These are phyloP conservation scores for Muscicapa adusta DNA, from an alignment of 2,113 vertebrate species.

Conservation along the genomic window DNA sequence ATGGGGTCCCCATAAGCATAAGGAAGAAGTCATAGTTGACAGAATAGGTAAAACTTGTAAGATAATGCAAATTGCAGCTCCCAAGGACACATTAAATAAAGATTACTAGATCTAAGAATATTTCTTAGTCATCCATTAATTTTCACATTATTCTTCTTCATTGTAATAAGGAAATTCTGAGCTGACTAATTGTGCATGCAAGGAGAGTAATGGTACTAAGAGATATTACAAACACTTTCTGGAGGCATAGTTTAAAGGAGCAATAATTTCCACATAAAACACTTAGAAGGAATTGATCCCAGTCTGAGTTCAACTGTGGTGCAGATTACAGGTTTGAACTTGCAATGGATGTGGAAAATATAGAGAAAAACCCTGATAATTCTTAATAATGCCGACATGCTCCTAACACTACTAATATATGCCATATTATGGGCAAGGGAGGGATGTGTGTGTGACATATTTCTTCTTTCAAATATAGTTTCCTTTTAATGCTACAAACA, in stretches of 20 bases:
- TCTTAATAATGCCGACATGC: neutral
- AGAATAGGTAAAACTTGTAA: constrained; percentile 12
- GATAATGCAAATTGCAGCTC: neutral
- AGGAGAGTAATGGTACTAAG: neutral
- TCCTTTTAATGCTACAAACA: neutral
- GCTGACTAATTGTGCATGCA: constrained; percentile 3
- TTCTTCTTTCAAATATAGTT: neutral
- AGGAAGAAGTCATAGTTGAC: neutral
- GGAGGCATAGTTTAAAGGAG: neutral
- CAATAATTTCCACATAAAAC: neutral
- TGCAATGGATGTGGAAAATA: neutral
- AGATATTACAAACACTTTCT: neutral
- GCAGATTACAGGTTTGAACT: neutral
- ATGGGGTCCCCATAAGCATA: neutral
- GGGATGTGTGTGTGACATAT: neutral
- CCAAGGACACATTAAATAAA: constrained; percentile 41
- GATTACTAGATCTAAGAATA: constrained; percentile 12
- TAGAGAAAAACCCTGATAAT: neutral
- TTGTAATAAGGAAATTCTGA: constrained; percentile 6
- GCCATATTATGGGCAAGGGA: rapidly evolving
- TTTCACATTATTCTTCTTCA: constrained; percentile 24
- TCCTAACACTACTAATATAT: neutral
- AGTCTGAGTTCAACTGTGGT: neutral
- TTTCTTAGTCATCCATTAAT: constrained; percentile 16
- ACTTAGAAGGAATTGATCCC: neutral